phyloP scores from a whole-genome alignment of 1,140 invertebrate genomes.

The Pollicipes pollicipes region DNA sequence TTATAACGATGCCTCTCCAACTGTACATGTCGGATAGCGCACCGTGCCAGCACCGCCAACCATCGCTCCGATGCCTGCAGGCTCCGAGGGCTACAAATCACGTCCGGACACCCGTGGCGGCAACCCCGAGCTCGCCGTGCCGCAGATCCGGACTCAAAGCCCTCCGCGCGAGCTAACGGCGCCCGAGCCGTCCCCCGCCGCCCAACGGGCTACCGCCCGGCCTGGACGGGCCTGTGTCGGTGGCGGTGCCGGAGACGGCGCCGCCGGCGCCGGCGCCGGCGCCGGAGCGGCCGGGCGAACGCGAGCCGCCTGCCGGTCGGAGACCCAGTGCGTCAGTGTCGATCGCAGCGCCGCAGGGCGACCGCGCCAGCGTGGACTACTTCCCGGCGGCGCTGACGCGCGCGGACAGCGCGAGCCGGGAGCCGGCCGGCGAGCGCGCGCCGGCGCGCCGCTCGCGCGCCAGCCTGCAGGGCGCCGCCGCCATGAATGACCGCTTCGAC shows the following conservation, averaged over 20 bases:
- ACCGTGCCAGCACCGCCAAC: too few species aligned
- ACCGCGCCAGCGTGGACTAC: slow-evolving; percentile 25
- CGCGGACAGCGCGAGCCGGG: slow-evolving; percentile 23
- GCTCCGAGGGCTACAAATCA: background rate
- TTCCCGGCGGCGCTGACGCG: slow-evolving; percentile 25
- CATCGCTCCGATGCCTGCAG: background rate
- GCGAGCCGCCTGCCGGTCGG: too few species aligned
- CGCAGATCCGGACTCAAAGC: background rate
- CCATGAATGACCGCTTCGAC: slow-evolving; percentile 54
- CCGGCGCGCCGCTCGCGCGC: slow-evolving; percentile 19
- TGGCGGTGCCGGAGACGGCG: background rate
- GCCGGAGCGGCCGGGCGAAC: background rate
- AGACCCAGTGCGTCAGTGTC: too few species aligned
- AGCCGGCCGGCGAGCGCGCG: slow-evolving; percentile 13
- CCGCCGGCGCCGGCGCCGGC: too few species aligned
- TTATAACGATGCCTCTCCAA: too few species aligned
- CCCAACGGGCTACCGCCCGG: background rate
- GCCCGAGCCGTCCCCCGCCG: too few species aligned
- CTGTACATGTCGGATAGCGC: too few species aligned
- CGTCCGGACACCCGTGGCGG: background rate
- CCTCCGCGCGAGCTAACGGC: too few species aligned
- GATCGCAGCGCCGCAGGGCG: slow-evolving; percentile 23
- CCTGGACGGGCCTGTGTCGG: background rate
- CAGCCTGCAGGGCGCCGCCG: slow-evolving; percentile 25
- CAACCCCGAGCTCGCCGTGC: background rate